phyloP scores from a whole-genome alignment of 2,113 vertebrate species.

The Laterallus jamaicensis region DNA sequence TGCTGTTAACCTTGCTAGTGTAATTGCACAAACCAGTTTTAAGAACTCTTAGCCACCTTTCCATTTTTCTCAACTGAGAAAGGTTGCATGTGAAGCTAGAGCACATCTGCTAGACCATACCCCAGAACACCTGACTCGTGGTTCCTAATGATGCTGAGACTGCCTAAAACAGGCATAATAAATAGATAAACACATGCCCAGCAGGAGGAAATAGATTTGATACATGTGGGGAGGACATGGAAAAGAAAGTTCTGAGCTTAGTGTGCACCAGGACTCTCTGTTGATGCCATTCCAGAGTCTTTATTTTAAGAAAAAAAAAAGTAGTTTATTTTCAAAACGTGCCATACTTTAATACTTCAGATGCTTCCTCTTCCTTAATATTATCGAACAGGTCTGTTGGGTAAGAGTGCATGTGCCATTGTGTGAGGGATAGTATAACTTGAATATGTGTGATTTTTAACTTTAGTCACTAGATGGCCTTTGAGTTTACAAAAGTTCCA shows the following conservation, averaged over 20 bases:
- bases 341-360: not conserved
- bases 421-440: not conserved
- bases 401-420: not conserved
- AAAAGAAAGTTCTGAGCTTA: not conserved
- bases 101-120: not conserved
- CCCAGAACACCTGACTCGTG: not conserved
- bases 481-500: slow-evolving; percentile 35
- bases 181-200: no score
- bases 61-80: not conserved
- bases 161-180: not conserved
- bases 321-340: not conserved
- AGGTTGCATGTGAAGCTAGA: not conserved
- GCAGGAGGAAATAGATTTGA: not conserved
- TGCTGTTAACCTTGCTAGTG: not conserved
- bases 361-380: not conserved
- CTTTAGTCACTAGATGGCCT: slow-evolving; percentile 68
- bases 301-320: not conserved
- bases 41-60: not conserved
- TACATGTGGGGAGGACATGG: not conserved
- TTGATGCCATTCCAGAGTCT: not conserved
- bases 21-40: not conserved
- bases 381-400: not conserved
- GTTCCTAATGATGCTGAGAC: not conserved
- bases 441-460: not conserved
- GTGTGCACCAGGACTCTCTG: not conserved